Conservation (phyloP, 2,888 invertebrate genomes). For the Drosophila setosimentum region DNA sequence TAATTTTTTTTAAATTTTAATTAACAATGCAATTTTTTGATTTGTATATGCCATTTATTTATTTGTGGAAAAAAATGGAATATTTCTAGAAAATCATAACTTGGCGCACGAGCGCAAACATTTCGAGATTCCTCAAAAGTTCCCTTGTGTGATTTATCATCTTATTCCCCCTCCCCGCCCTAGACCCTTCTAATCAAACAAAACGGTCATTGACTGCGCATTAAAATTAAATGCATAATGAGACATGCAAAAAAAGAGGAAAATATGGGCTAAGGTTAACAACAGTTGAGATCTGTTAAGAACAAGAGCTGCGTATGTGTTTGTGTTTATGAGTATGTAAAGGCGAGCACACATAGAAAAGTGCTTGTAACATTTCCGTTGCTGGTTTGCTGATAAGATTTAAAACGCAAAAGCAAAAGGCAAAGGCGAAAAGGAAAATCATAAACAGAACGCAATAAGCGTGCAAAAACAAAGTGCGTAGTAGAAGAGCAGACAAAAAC, state of each 20-base stretch:
- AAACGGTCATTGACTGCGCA: conserved; percentile 64
- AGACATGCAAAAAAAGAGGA: conserved; percentile 30
- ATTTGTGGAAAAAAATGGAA: neutral
- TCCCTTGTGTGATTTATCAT: conserved; percentile 12
- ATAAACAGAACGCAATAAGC: conserved; percentile 72
- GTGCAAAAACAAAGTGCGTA: conserved; percentile 72
- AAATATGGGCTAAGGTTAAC: conserved; percentile 53
- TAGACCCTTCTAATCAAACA: neutral
- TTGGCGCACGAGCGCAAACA: conserved; percentile 27
- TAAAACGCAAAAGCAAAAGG: conserved; percentile 77
- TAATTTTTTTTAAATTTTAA: neutral
- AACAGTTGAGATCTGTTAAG: conserved; percentile 30
- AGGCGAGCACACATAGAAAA: conserved; percentile 19
- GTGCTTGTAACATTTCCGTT: conserved; percentile 37
- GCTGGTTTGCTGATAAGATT: conserved; percentile 75
- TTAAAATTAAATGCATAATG: conserved; percentile 60
- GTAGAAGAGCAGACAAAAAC: conserved; percentile 48
- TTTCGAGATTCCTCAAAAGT: conserved; percentile 22
- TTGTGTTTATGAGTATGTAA: neutral
- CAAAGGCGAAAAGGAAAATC: conserved; percentile 60
- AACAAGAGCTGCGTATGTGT: conserved; percentile 14
- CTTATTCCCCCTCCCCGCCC: neutral
- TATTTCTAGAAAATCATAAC: neutral
- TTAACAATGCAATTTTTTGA: neutral
- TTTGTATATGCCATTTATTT: neutral